Conservation (phyloP, 2,888 invertebrate genomes). For the Drosophila siamana region DNA sequence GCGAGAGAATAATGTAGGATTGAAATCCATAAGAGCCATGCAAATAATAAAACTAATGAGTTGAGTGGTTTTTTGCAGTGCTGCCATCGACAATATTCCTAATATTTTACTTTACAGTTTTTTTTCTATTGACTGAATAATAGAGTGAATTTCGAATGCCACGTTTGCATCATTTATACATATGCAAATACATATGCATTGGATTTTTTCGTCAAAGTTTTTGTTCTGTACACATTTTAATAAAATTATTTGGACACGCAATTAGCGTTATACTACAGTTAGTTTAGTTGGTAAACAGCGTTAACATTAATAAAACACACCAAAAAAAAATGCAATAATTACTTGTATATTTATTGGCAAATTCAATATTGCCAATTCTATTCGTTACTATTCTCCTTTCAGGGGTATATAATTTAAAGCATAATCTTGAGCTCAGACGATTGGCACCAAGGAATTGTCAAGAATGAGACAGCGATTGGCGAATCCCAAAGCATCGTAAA, state of each 20-base stretch:
- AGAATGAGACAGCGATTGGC: background rate
- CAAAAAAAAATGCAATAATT: too few relatives aligned
- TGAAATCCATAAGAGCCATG: conserved; percentile 6
- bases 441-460: background rate
- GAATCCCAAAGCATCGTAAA: too few relatives aligned
- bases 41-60: conserved; percentile 33
- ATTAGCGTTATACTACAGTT: too few relatives aligned
- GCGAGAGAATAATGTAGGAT: background rate
- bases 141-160: background rate
- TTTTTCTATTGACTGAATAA: conserved; percentile 3
- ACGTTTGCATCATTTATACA: conserved; percentile 5
- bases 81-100: background rate
- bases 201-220: background rate
- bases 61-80: conserved; percentile 14
- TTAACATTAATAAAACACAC: too few relatives aligned
- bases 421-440: background rate
- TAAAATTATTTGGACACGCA: too few relatives aligned
- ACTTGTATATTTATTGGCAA: too few relatives aligned
- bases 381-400: too few relatives aligned
- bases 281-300: too few relatives aligned
- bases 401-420: too few relatives aligned
- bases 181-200: background rate
- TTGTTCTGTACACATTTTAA: background rate
- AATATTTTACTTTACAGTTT: conserved; percentile 6
- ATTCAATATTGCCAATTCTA: too few relatives aligned